Percentiles rank a stretch among this genome's conserved stretches.
These are phyloP conservation scores for Leptopilina myrica DNA, from an alignment of 2,888 invertebrate species.

Conservation along the genomic window DNA sequence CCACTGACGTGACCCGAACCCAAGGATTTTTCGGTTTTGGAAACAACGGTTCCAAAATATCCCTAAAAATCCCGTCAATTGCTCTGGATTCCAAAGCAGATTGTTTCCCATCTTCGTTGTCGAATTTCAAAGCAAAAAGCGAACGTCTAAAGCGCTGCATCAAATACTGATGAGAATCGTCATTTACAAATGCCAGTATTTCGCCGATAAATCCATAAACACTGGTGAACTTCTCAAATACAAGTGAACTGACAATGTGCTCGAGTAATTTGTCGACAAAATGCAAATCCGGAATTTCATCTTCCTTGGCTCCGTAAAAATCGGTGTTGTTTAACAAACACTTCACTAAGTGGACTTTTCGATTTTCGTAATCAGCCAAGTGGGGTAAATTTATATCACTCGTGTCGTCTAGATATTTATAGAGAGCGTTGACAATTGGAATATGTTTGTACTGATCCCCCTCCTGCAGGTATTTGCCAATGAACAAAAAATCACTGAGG, in stretches of 20 bases:
- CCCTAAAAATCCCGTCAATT: background rate
- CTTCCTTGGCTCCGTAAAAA: background rate
- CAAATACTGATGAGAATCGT: background rate
- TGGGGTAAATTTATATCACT: background rate
- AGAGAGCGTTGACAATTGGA: background rate
- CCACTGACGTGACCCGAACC: background rate
- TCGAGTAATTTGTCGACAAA: background rate
- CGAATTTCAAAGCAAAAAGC: background rate
- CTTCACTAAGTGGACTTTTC: background rate
- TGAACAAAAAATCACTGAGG: background rate
- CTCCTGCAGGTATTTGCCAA: background rate
- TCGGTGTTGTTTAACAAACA: background rate
- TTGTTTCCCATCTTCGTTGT: background rate
- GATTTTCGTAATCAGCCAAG: background rate
- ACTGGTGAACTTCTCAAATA: background rate
- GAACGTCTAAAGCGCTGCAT: background rate
- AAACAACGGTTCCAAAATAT: background rate
- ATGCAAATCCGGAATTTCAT: background rate
- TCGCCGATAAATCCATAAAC: background rate
- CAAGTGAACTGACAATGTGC: background rate
- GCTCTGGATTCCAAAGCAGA: background rate
- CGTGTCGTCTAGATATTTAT: background rate
- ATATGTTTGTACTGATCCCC: background rate
- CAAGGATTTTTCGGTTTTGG: background rate
- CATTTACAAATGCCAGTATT: background rate